A percentile compares a stretch with the other conserved stretches of the same genome.
These are phyloP conservation scores for Biston betularia DNA, from an alignment of 2,888 invertebrate species.

Conservation along the genomic window DNA sequence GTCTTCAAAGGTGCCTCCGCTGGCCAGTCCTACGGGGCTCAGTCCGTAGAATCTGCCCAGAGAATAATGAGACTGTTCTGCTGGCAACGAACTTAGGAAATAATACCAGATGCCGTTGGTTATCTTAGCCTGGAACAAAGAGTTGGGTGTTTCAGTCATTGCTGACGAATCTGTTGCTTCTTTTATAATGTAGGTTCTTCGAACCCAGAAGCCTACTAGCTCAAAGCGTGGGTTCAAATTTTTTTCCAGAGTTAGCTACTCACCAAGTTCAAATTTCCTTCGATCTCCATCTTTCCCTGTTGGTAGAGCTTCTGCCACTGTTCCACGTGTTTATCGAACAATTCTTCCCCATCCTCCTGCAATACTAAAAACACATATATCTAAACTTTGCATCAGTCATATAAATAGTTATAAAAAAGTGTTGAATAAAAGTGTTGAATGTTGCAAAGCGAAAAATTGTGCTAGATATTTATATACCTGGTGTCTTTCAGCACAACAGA, in stretches of 20 bases:
- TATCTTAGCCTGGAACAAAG: constrained; percentile 72
- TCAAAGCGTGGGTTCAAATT: background rate
- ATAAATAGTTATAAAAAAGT: background rate
- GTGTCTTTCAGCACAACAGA: no score
- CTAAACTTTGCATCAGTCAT: background rate
- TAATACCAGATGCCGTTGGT: constrained; percentile 87
- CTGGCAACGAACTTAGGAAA: constrained; percentile 84
- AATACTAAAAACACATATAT: constrained; percentile 65
- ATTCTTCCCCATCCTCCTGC: constrained; percentile 75
- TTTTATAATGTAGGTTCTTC: no score
- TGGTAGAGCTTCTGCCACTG: constrained; percentile 82
- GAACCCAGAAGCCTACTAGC: no score
- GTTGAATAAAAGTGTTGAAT: no score
- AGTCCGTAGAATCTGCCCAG: constrained; percentile 81
- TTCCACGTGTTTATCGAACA: constrained; percentile 76
- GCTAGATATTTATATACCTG: no score
- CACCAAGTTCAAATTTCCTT: constrained; percentile 82
- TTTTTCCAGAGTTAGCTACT: constrained; percentile 23
- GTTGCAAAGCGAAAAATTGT: no score
- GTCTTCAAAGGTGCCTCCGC: constrained; percentile 80
- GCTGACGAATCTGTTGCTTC: background rate
- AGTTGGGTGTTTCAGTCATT: background rate
- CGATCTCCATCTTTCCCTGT: constrained; percentile 79
- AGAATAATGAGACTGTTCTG: constrained; percentile 75
- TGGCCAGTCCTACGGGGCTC: constrained; percentile 86